These are phyloP conservation scores for Aplochiton taeniatus DNA, from an alignment of 2,797 vertebrate genomes.

Conservation along the genomic window DNA sequence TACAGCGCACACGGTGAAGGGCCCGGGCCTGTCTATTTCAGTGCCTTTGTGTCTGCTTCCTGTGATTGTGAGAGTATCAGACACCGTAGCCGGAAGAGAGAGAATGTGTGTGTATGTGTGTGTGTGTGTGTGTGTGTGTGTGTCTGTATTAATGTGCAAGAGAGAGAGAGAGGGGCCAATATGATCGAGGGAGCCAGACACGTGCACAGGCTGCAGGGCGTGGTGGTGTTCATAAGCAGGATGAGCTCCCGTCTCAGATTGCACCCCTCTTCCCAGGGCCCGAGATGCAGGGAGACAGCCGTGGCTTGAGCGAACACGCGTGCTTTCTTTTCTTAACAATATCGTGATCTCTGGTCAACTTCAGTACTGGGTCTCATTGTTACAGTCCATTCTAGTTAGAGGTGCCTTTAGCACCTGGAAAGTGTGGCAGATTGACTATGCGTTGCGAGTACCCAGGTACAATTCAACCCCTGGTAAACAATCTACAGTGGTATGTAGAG, in stretches of 20 bases:
- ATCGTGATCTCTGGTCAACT: constrained; percentile 67
- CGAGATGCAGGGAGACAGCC: constrained; percentile 36
- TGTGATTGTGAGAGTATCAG: constrained; percentile 63
- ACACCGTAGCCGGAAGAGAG: constrained; percentile 47
- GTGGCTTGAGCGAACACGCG: neutral
- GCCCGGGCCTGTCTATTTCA: constrained; percentile 39
- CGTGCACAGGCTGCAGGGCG: constrained; percentile 12
- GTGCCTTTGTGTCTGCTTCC: constrained; percentile 55
- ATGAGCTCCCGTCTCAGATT: constrained; percentile 48
- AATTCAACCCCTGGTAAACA: no score
- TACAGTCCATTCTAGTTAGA: constrained; percentile 54
- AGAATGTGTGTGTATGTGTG: constrained; percentile 9
- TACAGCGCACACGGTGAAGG: constrained; percentile 25
- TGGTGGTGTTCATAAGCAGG: constrained; percentile 45
- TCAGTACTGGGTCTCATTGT: constrained; percentile 49
- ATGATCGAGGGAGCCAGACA: neutral
- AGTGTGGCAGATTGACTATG: constrained; percentile 35
- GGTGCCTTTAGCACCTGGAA: constrained; percentile 39
- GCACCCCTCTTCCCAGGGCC: constrained; percentile 53
- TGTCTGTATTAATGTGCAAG: neutral
- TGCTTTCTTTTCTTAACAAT: constrained; percentile 66
- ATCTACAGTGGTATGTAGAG: no score
- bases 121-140: neutral
- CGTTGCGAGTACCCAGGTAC: no score
- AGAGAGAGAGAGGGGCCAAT: neutral